Base-by-base conservation (phyloP, 2,113 vertebrate genomes). In the Rhombomys opimus region DNA sequence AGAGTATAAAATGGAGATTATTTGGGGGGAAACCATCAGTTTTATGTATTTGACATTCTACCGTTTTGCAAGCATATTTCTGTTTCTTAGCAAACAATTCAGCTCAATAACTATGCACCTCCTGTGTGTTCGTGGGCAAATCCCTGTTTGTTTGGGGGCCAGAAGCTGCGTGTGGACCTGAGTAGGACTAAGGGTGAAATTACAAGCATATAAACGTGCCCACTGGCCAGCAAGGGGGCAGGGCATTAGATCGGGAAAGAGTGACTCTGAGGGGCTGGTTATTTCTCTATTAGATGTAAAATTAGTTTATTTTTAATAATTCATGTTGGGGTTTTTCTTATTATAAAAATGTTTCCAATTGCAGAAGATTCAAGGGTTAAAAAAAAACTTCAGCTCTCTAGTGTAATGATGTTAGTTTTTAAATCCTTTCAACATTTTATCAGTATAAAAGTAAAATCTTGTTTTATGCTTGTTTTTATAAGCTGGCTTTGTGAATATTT, bases 371-470 rank as follows among this genome's bases (percentile, higher is more conserved):
- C 25, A 23, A 1, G 13, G 57, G 38, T 57, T 61, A 57, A 90
- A 76, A 93, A 93, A 57, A 93, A 90, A 95, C 14, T 41, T 4
- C 78, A 35, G 22, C 86, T 20, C 50, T 41, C 87, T 13, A 46
- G 90, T 86, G 11, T 96, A 90, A 85, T 73, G 50, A 52, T 70
- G 20, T 72, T 96, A 90, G 57, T 86, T 95, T 89, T 93, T 87
- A 85, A 65, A 76, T 54, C 17, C 22, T 77, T 46, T 63, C 70
- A 46, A 50, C 35, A 77, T 93, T 92, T 93, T 89, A 63, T 93
- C 23, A 57, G 2, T 89, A 32, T 7, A 35, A 85, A 65, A 14
- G 72, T 92, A 90, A 78, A 18, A 46, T 70, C 57, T 76, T 92
- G 8, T 63, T 35, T 87, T 82, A 7, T 50, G 15, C 63, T 90